Conservation (phyloP, 35 echinoderm and acorn worm genomes). For the Apostichopus japonicus region DNA sequence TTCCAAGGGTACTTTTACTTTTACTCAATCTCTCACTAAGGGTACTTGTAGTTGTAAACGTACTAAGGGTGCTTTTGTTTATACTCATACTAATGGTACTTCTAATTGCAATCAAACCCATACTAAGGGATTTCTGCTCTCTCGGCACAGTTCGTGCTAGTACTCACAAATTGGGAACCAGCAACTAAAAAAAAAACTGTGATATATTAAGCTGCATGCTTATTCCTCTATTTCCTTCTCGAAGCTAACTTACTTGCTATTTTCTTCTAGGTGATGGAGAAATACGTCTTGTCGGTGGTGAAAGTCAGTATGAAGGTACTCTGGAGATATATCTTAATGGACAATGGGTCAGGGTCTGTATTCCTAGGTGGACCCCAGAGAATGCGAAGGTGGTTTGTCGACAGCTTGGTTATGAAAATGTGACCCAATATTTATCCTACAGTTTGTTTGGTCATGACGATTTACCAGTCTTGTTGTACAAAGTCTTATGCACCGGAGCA, state of each 20-base stretch:
- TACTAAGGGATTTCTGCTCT: no score
- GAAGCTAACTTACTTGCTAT: neutral
- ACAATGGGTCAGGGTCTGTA: neutral
- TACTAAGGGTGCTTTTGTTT: no score
- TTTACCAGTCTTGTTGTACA: slow-evolving; percentile 1
- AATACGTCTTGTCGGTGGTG: neutral
- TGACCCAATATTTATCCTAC: neutral
- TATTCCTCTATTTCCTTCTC: no score
- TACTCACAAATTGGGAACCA: no score
- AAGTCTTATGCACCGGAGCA: slow-evolving; percentile 32
- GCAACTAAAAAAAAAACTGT: no score
- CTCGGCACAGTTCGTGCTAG: no score
- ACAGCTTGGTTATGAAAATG: slow-evolving; percentile 45
- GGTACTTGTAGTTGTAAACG: no score
- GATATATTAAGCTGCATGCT: no score
- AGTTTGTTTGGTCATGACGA: neutral
- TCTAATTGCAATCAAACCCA: no score
- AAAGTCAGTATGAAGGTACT: neutral
- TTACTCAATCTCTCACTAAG: no score
- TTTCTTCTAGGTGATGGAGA: neutral
- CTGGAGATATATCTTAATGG: neutral
- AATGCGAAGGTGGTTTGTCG: slow-evolving; percentile 47
- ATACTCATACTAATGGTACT: no score
- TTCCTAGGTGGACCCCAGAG: neutral
- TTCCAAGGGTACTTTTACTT: no score